Evolutionary conservation across 2,888 invertebrate genomes (phyloP).

Genomic region (Agriopis marginaria): DNA sequence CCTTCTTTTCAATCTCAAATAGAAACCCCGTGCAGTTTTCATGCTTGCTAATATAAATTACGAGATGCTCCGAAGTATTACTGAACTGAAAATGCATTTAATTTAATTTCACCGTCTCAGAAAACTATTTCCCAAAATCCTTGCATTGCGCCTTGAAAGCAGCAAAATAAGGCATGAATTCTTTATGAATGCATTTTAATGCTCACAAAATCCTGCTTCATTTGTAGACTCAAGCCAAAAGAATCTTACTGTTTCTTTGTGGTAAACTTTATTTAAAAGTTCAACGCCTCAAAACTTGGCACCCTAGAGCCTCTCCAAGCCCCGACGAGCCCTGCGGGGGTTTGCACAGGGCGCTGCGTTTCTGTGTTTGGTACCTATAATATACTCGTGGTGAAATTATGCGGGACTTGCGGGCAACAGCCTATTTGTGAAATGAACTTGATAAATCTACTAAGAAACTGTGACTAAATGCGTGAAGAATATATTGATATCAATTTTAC

Average conservation of each 20-base stretch:
- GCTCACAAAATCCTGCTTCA: not conserved
- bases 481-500: too few relatives aligned
- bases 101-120: too few relatives aligned
- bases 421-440: conserved; percentile 13
- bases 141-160: not conserved
- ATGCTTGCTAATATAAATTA: conserved; percentile 1
- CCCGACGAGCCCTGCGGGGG: conserved; percentile 40
- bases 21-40: conserved; percentile 6
- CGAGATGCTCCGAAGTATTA: not conserved
- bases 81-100: not conserved
- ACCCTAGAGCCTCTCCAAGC: conserved; percentile 36
- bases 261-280: conserved; percentile 28
- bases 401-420: conserved; percentile 24
- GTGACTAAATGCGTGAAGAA: not conserved
- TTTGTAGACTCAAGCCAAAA: not conserved
- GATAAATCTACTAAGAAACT: conserved; percentile 19
- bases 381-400: conserved; percentile 48
- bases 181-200: not conserved
- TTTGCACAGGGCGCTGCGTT: conserved; percentile 51
- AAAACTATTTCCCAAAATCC: too few relatives aligned
- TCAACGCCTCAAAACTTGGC: conserved; percentile 29
- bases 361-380: conserved; percentile 54
- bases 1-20: conserved; percentile 7
- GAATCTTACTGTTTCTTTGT: conserved; percentile 8
- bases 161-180: not conserved